Evolutionary conservation across 2,888 invertebrate genomes (phyloP).

Genomic region (Scotopteryx bipunctaria): DNA sequence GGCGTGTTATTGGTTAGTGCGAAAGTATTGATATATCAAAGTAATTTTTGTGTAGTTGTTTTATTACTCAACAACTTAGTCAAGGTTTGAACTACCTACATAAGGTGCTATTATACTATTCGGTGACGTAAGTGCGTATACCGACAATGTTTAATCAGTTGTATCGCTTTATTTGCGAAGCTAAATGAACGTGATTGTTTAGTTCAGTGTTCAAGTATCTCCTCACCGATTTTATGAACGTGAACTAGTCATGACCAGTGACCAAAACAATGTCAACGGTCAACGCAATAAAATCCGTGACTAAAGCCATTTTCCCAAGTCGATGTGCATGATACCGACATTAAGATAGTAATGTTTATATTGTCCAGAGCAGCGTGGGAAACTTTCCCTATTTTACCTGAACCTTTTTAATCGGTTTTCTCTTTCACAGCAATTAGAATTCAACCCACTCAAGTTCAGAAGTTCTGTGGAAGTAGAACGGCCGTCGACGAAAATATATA

Average conservation of each 20-base stretch:
- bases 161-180: conserved; percentile 17
- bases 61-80: no score
- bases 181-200: conserved; percentile 21
- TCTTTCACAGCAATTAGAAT: conserved; percentile 85
- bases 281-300: conserved; percentile 29
- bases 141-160: conserved; percentile 22
- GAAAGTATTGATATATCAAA: no score
- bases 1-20: no score
- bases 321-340: conserved; percentile 38
- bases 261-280: conserved; percentile 30
- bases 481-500: conserved; percentile 97
- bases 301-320: conserved; percentile 33
- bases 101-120: conserved; percentile 74
- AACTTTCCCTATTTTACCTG: conserved; percentile 44
- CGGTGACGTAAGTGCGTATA: neutral
- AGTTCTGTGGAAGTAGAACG: conserved; percentile 95
- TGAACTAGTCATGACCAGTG: conserved; percentile 6
- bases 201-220: conserved; percentile 12
- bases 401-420: conserved; percentile 15
- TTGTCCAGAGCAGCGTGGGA: conserved; percentile 55
- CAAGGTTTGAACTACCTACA: no score
- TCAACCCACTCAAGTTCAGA: conserved; percentile 91
- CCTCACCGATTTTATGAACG: conserved; percentile 5
- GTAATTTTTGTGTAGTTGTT: no score
- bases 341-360: conserved; percentile 38